phyloP scores from a whole-genome alignment of 2,113 vertebrate genomes.

The Gallinago undulata region DNA sequence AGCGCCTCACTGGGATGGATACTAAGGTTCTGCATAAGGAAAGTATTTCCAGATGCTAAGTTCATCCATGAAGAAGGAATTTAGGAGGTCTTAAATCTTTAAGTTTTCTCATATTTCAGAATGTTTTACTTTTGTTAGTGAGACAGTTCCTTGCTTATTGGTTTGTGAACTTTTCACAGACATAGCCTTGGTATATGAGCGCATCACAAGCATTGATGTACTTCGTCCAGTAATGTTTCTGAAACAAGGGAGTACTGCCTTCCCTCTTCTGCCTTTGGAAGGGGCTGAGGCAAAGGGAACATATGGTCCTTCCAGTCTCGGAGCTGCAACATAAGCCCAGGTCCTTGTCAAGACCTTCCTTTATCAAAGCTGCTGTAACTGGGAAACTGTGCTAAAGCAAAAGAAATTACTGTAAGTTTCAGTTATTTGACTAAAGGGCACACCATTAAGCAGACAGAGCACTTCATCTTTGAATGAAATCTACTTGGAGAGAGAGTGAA shows the following conservation, averaged over 20 bases:
- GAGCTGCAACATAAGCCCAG: not conserved
- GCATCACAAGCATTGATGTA: not conserved
- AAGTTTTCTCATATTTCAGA: not conserved
- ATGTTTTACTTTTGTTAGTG: not conserved
- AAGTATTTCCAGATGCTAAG: not conserved
- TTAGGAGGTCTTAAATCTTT: not conserved
- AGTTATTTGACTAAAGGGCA: not conserved
- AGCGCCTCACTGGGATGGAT: not conserved
- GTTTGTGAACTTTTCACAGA: not conserved
- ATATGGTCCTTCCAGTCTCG: not conserved
- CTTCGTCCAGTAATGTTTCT: not conserved
- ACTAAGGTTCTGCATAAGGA: not conserved
- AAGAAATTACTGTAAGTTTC: not conserved
- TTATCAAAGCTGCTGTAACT: not conserved
- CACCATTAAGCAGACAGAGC: not conserved
- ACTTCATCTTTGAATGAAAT: not conserved
- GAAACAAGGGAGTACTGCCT: not conserved
- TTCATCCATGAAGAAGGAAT: not conserved
- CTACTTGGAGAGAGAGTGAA: not conserved
- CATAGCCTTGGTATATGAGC: not conserved
- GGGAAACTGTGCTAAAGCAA: not conserved
- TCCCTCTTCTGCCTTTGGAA: not conserved
- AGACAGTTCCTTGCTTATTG: not conserved
- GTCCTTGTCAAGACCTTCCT: not conserved
- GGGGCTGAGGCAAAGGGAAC: not conserved